Evolutionary conservation across 2,888 invertebrate species (phyloP), one percentile per base, ranked within the genome.

Genomic region (Dynastes grantii): DNA sequence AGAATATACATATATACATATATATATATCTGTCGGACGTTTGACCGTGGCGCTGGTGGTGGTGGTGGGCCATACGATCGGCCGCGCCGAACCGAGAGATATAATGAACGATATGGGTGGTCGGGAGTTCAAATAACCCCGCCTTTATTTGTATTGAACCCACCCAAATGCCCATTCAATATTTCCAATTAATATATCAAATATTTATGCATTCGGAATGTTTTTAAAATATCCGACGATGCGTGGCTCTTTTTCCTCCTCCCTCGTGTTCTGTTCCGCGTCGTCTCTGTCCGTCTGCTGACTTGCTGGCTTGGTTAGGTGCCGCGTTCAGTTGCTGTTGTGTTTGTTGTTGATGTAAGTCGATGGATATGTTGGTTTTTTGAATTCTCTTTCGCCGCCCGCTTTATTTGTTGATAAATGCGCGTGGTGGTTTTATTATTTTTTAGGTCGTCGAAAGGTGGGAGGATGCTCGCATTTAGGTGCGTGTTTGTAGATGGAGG

Each of bases 91-190:
- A 67, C 67, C 77, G 71, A 63, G 83, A 45, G 45, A 45, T 45
- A 84, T 83, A 83, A 84, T 83, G 83, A 76, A 84, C 83, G 80
- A 81, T 82, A 84, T 83, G 86, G 86, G 86, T 86, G 86, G 86
- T 86, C 86, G 84, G 81, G 79, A 82, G 84, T 83, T 83, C 85
- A 85, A 85, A 85, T 84, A 85, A 84, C 83, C 83, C 85, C 85
- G 84, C 86, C 86, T 85, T 84, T 86, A 85, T 86, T 86, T 86
- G 85, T 85, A 84, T 83, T 83, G 83, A 84, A 85, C 84, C 86
- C 84, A 85, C 85, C 85, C 85, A 84, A 82, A 84, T 83, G 85
- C 82, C 83, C 83, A 85, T 85, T 83, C 80, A 84, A 84, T 81
- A 82, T 81, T 79, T 80, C 84, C 85, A 85, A 85, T 85, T 85